Base-by-base conservation (phyloP, 2,797 vertebrate species). In the Acanthurus lineatus region DNA sequence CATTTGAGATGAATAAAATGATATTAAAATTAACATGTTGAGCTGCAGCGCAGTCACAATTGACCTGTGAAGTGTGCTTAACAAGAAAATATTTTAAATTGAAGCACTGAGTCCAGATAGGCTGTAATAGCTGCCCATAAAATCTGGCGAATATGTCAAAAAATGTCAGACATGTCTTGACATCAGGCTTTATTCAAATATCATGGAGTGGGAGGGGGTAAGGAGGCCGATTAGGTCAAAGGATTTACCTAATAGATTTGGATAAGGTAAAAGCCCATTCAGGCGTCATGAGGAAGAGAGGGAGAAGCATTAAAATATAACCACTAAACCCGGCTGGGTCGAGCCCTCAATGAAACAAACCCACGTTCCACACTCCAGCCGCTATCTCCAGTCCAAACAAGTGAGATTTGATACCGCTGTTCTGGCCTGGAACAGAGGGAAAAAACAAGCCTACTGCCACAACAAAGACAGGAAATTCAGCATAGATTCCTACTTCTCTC, bases 381-480 rank as follows among this genome's bases (percentile, higher is more conserved):
- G 60, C 83, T 88, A 86, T 92, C 87, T 92, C 82, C 89, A 94
- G 89, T 94, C 89, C 94, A 94, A 94, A 95, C 93, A 93, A 83
- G 88, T 79, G 90, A 85, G 90, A 89, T 90, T 89, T 90, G 93
- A 94, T 92, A 93, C 74, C 38, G 81, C 89, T 83, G 89, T 80
- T 92, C 89, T 83, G 86, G 84, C 53, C 85, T 88, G 87, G 86
- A 93, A 92, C 82, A 52, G 83, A 81, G 83, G 89, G 83, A 85
- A 87, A 90, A 91, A 92, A 92, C 88, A 93, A 93, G 92, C 73
- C 91, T 83, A 59, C 88, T 92, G 86, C 91, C 88, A 87, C 92
- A 96, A 95, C 94, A 96, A 96, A 96, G 94, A 92, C 93, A 93
- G 94, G 94, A 96, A 95, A 95, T 95, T 95, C 68, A 94, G 86